Conservation (phyloP, 1,140 invertebrate genomes). For the Micrasema minimum region DNA sequence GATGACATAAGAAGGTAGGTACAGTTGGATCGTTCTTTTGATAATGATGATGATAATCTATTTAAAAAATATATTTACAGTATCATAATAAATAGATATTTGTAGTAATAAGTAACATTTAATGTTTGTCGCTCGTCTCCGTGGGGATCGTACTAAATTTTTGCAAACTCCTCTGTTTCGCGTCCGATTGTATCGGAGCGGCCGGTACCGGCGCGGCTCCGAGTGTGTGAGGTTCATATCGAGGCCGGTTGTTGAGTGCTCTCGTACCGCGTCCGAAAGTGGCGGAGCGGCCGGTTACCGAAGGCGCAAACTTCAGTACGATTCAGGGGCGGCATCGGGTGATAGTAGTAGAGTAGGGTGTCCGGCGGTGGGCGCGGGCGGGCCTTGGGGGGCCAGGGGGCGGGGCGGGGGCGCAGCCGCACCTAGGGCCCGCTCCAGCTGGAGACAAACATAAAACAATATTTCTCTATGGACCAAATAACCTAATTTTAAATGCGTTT, state of each 20-base stretch:
- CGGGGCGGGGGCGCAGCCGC: constrained; percentile 45
- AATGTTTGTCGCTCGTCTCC: constrained; percentile 47
- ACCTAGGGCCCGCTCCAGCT: constrained; percentile 45
- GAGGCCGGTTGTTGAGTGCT: no score
- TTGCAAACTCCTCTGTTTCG: constrained; percentile 36
- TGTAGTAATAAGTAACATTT: constrained; percentile 54
- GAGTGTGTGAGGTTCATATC: constrained; percentile 30
- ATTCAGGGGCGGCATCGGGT: constrained; percentile 5
- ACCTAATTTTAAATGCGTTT: no score
- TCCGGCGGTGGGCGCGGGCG: constrained; percentile 45
- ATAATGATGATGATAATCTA: constrained; percentile 55
- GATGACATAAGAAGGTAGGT: constrained; percentile 52
- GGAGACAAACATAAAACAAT: constrained; percentile 6
- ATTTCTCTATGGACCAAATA: no score
- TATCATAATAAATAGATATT: constrained; percentile 55
- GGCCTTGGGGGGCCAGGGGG: not conserved
- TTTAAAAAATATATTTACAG: constrained; percentile 55
- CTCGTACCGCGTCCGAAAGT: not conserved
- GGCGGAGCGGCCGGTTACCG: constrained; percentile 44
- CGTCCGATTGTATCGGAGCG: not conserved
- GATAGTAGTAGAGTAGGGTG: constrained; percentile 12
- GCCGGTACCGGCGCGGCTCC: not conserved
- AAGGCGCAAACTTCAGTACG: constrained; percentile 3
- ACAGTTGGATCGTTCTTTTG: constrained; percentile 53
- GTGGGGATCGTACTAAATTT: constrained; percentile 44